Evolutionary conservation across 2,113 vertebrate species (phyloP), one percentile per base, ranked within the genome.

Genomic region (Trematocara marginatum): DNA sequence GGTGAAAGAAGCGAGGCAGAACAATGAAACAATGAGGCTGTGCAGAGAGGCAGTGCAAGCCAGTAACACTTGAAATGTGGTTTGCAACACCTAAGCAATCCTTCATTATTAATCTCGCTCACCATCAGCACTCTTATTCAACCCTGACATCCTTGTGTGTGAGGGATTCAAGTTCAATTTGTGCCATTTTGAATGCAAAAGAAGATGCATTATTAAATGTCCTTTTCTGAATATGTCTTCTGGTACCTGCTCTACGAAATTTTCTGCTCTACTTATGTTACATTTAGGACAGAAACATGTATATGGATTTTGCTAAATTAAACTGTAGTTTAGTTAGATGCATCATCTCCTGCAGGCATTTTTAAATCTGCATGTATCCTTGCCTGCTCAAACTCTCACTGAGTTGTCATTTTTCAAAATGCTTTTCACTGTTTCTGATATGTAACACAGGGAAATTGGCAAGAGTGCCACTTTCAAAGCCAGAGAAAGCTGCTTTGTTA

Each of bases 1-100:
- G 87, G 89, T 90, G 91, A 92, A 76, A 93, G 89, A 90, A 89
- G 87, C 56, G 29, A 90, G 81, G 90, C 85, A 89, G 92, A 95
- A 96, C 96, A 96, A 96, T 96, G 93, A 93, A 92, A 94, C 95
- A 95, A 95, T 95, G 90, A 94, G 89, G 80, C 53, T 15, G 42
- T 56, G 83, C 52, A 64, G 85, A 81, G 88, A 88, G 87, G 69
- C 76, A 76, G 69, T 7, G 82, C 35, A 11, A 51, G 76, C 83
- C 80, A 78, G 56, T 38, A 86, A 83, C 80, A 61, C 88, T 79
- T 85, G 85, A 89, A 83, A 51, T 86, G 86, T 79, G 85, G 81
- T 83, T 61, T 79, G 61, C 54, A 61, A 86, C 86, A 82, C 84
- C 88, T 88, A 82, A 64, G 51, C 80, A 71, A 86, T 54, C 66